Conservation (phyloP, 2,113 vertebrate species). For the Eulemur rufifrons region DNA sequence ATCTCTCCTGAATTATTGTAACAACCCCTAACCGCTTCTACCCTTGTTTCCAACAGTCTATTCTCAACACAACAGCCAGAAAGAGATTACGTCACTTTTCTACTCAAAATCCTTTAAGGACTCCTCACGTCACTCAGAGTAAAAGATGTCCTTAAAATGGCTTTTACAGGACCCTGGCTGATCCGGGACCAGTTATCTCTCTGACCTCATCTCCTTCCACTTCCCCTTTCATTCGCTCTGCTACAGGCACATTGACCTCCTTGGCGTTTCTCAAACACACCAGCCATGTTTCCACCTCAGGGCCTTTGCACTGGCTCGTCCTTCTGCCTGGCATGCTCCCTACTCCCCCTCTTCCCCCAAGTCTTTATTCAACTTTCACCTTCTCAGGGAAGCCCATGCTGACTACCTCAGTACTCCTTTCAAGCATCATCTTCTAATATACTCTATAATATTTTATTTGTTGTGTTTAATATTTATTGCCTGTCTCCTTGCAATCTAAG, state of each 20-base stretch:
- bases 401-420: not conserved
- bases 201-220: not conserved
- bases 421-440: not conserved
- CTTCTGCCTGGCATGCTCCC: not conserved
- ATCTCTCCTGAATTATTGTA: slow-evolving; percentile 24
- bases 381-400: not conserved
- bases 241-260: not conserved
- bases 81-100: not conserved
- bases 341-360: not conserved
- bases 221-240: not conserved
- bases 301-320: not conserved
- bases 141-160: slow-evolving; percentile 41
- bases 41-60: not conserved
- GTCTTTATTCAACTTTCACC: not conserved
- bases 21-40: slow-evolving; percentile 2
- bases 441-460: not conserved
- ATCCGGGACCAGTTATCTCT: not conserved
- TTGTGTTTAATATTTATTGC: slow-evolving; percentile 23
- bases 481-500: not conserved
- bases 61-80: not conserved
- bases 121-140: slow-evolving; percentile 17
- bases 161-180: not conserved
- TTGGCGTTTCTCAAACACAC: not conserved
- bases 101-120: slow-evolving; percentile 36
- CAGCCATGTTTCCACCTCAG: not conserved